Evolutionary conservation across 1,140 invertebrate species (phyloP), one percentile per base, ranked within the genome.

Genomic region (Saccostrea cuccullata): DNA sequence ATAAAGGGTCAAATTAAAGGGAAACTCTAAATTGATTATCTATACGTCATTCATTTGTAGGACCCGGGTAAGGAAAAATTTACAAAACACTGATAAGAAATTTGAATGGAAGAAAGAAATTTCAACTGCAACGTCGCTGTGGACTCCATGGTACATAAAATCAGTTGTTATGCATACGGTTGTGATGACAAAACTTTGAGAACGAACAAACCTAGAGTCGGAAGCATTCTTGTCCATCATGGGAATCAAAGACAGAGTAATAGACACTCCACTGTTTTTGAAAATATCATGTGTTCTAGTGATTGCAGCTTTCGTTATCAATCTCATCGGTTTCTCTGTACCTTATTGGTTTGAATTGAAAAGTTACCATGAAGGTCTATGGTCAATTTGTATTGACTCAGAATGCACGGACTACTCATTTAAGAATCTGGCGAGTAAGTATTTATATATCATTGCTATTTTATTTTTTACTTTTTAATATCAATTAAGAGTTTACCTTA

Each of bases 231-330:
- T 47, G 26, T 30, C 26, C 23, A 15, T 15, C 26, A 77, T 77
- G 70, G 70, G 70, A 4, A 36, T 77, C 26, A 36, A 26, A 36
- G 23, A 77, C 12, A 77, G 23, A 30, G 12, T 77, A 1, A 3
- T 36, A 15, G 23, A 77, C 15, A 77, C 70, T 12, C 70, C 70
- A 30, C 70, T 77, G 23, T 77, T 77, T 30, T 77, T 77, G 26
- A 77, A 77, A 77, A 77, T 77, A 30, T 36, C 70, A 26, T 77
- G 70, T 77, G 70, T 77, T 36, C 26, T 77, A 36, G 30, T 77
- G 2, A 77, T 36, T 30, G 70, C 70, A 77, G 70, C 70, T 17
- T 77, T 77, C 15, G 26, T 77, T 5, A 77, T 77, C 70, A 77
- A 77, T 77, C 23, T 77, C 30, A 36, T 77, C 30, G 70, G 26